phyloP scores from a whole-genome alignment of 2,888 invertebrate genomes.

The Caenorhabditis sp. region DNA sequence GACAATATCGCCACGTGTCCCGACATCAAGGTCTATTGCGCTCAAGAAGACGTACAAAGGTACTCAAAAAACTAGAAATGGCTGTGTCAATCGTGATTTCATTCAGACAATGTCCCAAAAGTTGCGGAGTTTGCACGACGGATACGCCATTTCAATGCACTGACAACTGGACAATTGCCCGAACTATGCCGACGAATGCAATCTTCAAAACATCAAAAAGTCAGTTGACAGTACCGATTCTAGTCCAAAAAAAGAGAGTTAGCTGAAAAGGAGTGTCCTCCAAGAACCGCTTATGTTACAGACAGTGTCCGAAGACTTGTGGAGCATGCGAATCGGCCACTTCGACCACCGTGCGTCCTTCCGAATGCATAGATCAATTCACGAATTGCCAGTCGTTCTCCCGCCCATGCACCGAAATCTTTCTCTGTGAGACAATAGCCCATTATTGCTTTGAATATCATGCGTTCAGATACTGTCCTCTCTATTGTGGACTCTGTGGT shows the following conservation, averaged over 20 bases:
- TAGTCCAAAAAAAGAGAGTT: no score
- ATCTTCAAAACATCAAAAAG: slow-evolving; percentile 13
- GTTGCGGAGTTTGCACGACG: slow-evolving; percentile 19
- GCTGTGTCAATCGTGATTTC: not conserved
- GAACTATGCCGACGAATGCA: slow-evolving; percentile 2
- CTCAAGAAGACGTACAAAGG: slow-evolving; percentile 14
- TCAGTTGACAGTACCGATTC: no score
- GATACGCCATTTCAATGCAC: slow-evolving; percentile 3
- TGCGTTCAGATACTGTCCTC: not conserved
- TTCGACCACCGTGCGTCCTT: not conserved
- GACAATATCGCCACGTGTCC: slow-evolving; percentile 16
- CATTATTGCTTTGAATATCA: no score
- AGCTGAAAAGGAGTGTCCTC: no score
- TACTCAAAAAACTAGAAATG: not conserved
- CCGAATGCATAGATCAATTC: not conserved
- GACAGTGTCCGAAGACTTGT: not conserved
- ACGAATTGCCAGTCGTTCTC: not conserved
- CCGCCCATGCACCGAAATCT: no score
- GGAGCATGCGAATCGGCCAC: not conserved
- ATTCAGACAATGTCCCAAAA: slow-evolving; percentile 20
- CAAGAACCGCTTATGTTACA: not conserved
- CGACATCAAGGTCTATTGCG: slow-evolving; percentile 2
- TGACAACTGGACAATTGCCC: slow-evolving; percentile 6
- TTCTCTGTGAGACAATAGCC: no score
- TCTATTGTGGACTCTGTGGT: not conserved